phyloP scores from a whole-genome alignment of 2,113 vertebrate genomes.

The Coptodon bakossiorum region DNA sequence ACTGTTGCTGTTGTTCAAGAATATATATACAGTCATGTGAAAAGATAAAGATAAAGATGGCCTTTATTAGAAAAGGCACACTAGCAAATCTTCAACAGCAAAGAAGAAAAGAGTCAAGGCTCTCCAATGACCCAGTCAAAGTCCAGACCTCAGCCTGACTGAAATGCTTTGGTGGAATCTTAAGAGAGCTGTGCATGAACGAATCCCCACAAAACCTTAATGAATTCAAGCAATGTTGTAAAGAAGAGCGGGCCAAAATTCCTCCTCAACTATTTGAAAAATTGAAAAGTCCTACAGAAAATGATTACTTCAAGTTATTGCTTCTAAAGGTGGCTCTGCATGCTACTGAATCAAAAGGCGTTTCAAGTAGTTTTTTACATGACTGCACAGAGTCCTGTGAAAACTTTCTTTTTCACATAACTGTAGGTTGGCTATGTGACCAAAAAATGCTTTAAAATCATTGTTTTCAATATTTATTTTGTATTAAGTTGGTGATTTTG shows the following conservation, averaged over 20 bases:
- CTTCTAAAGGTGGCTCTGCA: neutral
- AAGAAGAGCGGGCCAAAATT: neutral
- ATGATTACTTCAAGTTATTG: neutral
- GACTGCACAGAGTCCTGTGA: neutral
- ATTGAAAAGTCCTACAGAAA: neutral
- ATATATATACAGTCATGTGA: neutral
- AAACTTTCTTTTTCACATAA: neutral
- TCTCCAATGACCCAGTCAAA: neutral
- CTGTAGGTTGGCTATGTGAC: neutral
- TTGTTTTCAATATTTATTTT: neutral
- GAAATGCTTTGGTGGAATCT: neutral
- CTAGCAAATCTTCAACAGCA: neutral
- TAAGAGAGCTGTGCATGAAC: neutral
- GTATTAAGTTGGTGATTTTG: neutral
- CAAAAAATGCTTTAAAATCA: neutral
- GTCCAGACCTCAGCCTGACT: neutral
- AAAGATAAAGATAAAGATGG: no score
- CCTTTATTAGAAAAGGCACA: neutral
- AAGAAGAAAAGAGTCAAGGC: neutral
- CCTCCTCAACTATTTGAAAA: neutral
- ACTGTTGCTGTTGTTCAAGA: neutral
- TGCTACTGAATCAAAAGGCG: neutral
- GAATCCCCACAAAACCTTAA: neutral
- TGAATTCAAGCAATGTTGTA: neutral
- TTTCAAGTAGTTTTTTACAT: neutral